Percentiles rank a stretch among this genome's conserved stretches.
Evolutionary conservation across 2,797 vertebrate species (phyloP).

Genomic region (Trichosurus vulpecula): DNA sequence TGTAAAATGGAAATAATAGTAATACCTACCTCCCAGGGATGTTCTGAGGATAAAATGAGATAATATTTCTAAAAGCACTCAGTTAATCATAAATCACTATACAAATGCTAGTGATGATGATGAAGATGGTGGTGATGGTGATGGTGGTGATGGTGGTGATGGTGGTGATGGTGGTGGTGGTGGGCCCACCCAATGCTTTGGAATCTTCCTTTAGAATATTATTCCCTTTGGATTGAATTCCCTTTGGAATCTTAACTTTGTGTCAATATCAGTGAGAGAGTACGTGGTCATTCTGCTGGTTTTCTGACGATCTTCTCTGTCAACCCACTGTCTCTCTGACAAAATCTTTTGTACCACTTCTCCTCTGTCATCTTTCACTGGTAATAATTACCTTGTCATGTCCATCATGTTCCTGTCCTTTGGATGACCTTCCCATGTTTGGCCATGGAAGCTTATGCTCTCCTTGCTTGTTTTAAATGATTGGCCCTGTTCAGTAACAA

Average conservation of each 20-base stretch:
- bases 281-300: background rate
- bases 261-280: background rate
- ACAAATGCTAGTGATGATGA: background rate
- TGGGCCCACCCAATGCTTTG: too few species aligned
- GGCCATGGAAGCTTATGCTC: background rate
- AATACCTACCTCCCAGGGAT: background rate
- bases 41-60: background rate
- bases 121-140: background rate
- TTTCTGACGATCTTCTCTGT: too few species aligned
- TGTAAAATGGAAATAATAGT: background rate
- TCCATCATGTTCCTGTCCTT: background rate
- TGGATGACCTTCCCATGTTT: background rate
- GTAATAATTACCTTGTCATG: background rate
- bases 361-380: background rate
- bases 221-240: too few species aligned
- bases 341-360: too few species aligned
- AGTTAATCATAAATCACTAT: background rate
- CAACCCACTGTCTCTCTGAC: too few species aligned
- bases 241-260: background rate
- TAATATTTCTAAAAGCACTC: background rate
- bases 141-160: too few species aligned
- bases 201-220: too few species aligned
- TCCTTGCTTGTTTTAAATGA: background rate
- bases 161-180: too few species aligned
- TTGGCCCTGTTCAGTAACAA: background rate